Base-by-base conservation (phyloP, 2,888 invertebrate species). In the Thera britannica region DNA sequence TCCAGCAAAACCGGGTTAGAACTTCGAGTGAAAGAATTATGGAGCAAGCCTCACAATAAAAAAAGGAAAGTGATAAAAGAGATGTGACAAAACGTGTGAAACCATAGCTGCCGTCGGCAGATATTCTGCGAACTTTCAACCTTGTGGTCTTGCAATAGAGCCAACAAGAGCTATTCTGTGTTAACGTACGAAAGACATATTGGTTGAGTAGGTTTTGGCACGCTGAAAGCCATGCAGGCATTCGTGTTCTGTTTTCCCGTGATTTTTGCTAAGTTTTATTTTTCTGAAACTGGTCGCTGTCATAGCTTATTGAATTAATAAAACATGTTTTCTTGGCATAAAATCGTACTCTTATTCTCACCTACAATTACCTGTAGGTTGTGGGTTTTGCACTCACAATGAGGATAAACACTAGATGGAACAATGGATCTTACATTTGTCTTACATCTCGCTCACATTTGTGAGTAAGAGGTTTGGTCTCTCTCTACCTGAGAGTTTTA, bases 31-130 rank as follows among this genome's bases (percentile, higher is more conserved):
- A 65, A 68, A 68, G 71, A 70, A 67, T 72, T 70, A 68, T 70
- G 61, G 68, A 65, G 68, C 72, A 67, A 67, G 65, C 70, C 64
- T 71, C 68, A 67, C 74, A 62, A 68, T 70, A 66, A 72, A 72
- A 75, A 74, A 73, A 72, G 65, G 69, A 73, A 75, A 72, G 75
- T 75, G 73, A 69, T 72, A 71, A 73, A 72, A 72, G 69, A 68
- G 72, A 72, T 68, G 73, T 72, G 72, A 71, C 72, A 68, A 60
- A 59, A 65, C 59, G 62, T 71, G 62, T 61, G 61, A 61, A 44
- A 41, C 57, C 60, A 59, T 63, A 68, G 63, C 63, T 56, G 48
- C 46, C 62, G 65, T 60, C 64, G 38, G 23, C 64, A 65, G 58
- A 62, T 54, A 61, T 46, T 11, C 5, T 12, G 34, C 7, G 34